Evolutionary conservation across 1,140 invertebrate species (phyloP).

Genomic region (Zophobas atratus): DNA sequence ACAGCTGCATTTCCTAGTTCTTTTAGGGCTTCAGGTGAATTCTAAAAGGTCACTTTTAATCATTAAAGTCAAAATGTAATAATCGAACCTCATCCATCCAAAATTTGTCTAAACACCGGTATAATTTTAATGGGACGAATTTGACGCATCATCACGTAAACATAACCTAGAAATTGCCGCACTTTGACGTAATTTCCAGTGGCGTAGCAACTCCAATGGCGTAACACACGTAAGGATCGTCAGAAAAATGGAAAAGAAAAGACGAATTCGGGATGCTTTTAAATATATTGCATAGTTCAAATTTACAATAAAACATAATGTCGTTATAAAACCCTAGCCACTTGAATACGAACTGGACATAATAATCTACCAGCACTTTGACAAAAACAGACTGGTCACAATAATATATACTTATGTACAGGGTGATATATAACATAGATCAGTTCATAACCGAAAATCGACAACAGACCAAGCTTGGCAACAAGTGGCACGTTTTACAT

Average conservation of each 20-base stretch:
- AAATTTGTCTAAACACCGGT: background rate
- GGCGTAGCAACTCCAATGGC: slow-evolving; percentile 6
- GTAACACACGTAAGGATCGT: slow-evolving; percentile 1
- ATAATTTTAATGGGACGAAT: background rate
- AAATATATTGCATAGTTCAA: slow-evolving; percentile 60
- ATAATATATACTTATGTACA: slow-evolving; percentile 49
- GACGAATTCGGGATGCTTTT: slow-evolving; percentile 55
- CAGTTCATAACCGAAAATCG: slow-evolving; percentile 45
- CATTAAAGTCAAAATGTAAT: background rate
- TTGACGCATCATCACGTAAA: slow-evolving; percentile 2
- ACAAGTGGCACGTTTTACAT: slow-evolving; percentile 48
- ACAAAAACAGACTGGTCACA: slow-evolving; percentile 52
- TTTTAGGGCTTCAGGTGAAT: slow-evolving; percentile 71
- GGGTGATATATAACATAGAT: slow-evolving; percentile 47
- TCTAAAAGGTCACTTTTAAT: slow-evolving; percentile 18
- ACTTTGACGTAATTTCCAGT: slow-evolving; percentile 4
- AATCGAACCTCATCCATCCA: slow-evolving; percentile 18
- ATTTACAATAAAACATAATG: slow-evolving; percentile 59
- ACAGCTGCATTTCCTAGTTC: slow-evolving; percentile 84
- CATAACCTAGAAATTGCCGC: slow-evolving; percentile 1
- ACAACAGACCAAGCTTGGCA: slow-evolving; percentile 45
- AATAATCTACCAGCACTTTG: slow-evolving; percentile 48
- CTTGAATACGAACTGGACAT: slow-evolving; percentile 54
- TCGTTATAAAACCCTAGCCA: slow-evolving; percentile 55
- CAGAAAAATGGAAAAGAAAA: slow-evolving; percentile 17